Evolutionary conservation across 2,888 invertebrate species (phyloP), one percentile per base, ranked within the genome.

Genomic region (Acholoe squamosa): DNA sequence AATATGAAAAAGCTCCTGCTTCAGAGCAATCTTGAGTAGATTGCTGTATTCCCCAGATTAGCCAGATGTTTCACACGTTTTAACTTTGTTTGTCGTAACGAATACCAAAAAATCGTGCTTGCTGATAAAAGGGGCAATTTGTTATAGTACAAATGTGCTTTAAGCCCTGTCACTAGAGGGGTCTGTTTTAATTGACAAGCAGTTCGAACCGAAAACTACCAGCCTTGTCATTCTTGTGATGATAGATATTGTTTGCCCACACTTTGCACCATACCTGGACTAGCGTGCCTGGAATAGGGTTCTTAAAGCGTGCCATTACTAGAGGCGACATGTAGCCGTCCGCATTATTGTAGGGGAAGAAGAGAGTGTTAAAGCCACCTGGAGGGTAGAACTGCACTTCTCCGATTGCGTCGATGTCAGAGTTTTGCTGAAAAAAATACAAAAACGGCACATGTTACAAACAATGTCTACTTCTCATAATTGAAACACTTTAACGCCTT

Each of bases 191-290:
- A 96, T 98, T 98, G 96, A 98, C 97, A 97, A 98, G 97, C 96
- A 98, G 97, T 97, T 98, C 98, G 97, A 99, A 98, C 97, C 98
- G 98, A 95, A 98, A 98, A 94, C 98, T 98, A 95, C 98, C 99
- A 95, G 98, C 97, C 96, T 98, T 97, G 96, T 98, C 98, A 96
- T 97, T 97, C 95, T 98, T 97, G 96, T 98, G 97, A 96, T 98
- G 98, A 93, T 97, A 93, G 93, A 96, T 96, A 94, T 96, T 96
- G 91, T 95, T 94, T 51, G 96, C 96, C 94, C 95, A 96, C 33
- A 96, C 95, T 92, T 95, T 95, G 91, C 93, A 93, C 91, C 91
- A 92, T 34, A 96, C 94, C 92, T 95, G 93, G 71, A 95, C 94
- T 25, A 95, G 84, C 52, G 94, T 93, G 92, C 95, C 95, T 56